These are phyloP conservation scores for Scrobipalpa atriplicella DNA, from an alignment of 2,888 invertebrate genomes.

Conservation along the genomic window DNA sequence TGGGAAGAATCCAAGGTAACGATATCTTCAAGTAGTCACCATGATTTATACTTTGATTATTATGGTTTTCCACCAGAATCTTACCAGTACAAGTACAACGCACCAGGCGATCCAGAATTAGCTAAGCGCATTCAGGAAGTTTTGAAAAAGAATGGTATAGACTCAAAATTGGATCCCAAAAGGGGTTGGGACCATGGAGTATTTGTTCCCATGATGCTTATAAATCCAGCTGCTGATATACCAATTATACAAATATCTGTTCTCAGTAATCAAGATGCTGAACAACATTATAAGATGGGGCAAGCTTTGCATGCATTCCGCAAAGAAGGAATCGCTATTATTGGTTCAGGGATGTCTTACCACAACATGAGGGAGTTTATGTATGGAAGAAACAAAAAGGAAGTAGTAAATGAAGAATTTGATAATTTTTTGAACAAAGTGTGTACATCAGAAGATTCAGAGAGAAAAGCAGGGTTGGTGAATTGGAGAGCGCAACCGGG, in stretches of 20 bases:
- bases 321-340: constrained; percentile 68
- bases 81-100: constrained; percentile 71
- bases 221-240: constrained; percentile 69
- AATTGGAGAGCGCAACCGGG: constrained; percentile 65
- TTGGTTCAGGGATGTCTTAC: constrained; percentile 77
- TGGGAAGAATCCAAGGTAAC: constrained; percentile 71
- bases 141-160: constrained; percentile 61
- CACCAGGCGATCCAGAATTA: constrained; percentile 67
- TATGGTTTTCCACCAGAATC: constrained; percentile 76
- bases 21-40: constrained; percentile 71
- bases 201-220: constrained; percentile 77
- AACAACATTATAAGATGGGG: constrained; percentile 68
- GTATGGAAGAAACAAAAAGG: constrained; percentile 42
- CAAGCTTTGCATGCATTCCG: constrained; percentile 61
- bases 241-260: constrained; percentile 74
- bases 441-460: constrained; percentile 61
- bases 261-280: constrained; percentile 62
- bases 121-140: constrained; percentile 61
- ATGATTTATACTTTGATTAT: constrained; percentile 73
- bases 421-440: constrained; percentile 66
- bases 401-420: constrained; percentile 68
- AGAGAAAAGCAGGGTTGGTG: constrained; percentile 53
- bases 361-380: constrained; percentile 75
- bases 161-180: constrained; percentile 63
- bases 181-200: constrained; percentile 80